Conservation (phyloP, 2,797 vertebrate species). For the Enteromius unitaeniatus region DNA sequence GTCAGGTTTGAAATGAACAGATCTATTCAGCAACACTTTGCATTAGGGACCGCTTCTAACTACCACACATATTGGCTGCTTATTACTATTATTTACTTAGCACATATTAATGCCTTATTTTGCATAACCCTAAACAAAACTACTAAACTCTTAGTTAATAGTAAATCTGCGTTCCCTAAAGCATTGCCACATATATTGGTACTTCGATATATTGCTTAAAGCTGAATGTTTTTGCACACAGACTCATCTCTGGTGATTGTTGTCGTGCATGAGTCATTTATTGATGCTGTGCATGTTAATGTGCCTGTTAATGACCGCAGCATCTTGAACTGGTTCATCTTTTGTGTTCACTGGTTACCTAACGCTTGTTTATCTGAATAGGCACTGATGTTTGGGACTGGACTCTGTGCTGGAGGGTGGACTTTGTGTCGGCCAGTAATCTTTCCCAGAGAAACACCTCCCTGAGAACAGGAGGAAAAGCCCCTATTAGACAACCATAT, state of each 20-base stretch:
- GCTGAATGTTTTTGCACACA: background rate
- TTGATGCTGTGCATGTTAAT: background rate
- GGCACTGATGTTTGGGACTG: conserved; percentile 72
- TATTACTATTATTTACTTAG: background rate
- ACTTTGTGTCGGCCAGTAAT: conserved; percentile 76
- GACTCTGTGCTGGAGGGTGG: conserved; percentile 73
- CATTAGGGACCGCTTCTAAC: background rate
- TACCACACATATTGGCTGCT: background rate
- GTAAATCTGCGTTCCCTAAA: background rate
- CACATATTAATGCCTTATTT: background rate
- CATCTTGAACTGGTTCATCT: background rate
- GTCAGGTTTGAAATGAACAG: background rate
- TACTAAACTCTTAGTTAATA: background rate
- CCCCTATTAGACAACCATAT: conserved; percentile 58
- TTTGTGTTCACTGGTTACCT: background rate
- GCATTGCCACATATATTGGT: background rate
- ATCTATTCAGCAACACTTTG: background rate
- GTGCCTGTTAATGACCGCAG: background rate
- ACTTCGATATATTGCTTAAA: background rate
- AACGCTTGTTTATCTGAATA: conserved; percentile 52
- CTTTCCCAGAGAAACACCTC: conserved; percentile 76
- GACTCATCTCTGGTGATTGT: background rate
- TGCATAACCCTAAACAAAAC: background rate
- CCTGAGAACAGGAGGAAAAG: conserved; percentile 54
- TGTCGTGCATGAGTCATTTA: background rate